Conservation (phyloP, 2,797 vertebrate genomes). For the Rhabdomys pumilio region DNA sequence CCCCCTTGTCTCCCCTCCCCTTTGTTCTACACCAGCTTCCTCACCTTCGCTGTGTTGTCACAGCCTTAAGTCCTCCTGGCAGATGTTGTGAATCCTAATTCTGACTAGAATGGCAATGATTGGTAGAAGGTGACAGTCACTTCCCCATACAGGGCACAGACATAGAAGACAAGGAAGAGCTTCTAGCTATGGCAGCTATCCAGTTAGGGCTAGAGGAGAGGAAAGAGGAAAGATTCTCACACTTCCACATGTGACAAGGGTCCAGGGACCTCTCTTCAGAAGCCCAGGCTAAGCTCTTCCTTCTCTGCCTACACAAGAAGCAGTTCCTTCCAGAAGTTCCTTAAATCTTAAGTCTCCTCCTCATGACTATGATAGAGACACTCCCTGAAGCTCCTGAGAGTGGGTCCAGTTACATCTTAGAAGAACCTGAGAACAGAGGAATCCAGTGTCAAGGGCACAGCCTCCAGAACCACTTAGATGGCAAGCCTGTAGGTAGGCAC, state of each 20-base stretch:
- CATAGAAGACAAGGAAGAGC: too few species aligned
- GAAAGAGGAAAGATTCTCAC: fast-evolving
- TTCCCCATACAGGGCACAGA: fast-evolving
- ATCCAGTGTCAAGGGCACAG: neutral
- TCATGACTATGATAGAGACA: neutral
- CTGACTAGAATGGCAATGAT: neutral
- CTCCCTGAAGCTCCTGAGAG: neutral
- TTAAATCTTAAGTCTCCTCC: too few species aligned
- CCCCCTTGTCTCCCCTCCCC: fast-evolving
- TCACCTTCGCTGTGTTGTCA: fast-evolving
- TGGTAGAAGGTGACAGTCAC: neutral
- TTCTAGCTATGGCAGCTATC: fast-evolving
- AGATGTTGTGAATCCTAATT: neutral
- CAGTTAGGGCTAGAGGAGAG: neutral
- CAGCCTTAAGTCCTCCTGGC: neutral
- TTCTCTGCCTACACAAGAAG: neutral
- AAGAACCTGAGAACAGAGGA: neutral
- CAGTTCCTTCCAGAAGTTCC: neutral
- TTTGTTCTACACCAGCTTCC: neutral
- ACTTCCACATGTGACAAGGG: fast-evolving
- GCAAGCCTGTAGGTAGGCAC: neutral
- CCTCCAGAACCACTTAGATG: neutral
- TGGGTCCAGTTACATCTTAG: fast-evolving
- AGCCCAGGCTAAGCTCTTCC: neutral
- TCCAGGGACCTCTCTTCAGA: too few species aligned